phyloP scores from a whole-genome alignment of 2,888 invertebrate species.

The Parasteatoda lunata region DNA sequence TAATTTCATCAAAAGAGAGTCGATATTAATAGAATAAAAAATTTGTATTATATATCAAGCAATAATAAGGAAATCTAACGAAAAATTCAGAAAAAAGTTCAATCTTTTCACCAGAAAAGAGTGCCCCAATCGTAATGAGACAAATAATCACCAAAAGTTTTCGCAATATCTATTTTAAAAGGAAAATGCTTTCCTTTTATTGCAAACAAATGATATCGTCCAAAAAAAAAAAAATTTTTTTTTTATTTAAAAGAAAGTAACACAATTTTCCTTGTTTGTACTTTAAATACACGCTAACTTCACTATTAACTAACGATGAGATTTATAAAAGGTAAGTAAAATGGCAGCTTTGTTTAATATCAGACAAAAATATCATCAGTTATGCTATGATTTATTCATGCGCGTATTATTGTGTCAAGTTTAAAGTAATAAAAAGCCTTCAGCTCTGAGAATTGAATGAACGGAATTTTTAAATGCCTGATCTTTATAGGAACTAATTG shows the following conservation, averaged over 20 bases:
- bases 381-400: neutral
- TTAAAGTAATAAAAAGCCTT: neutral
- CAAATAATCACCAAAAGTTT: no score
- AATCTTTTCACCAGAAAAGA: no score
- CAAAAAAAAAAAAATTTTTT: neutral
- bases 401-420: neutral
- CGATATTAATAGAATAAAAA: no score
- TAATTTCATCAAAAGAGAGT: no score
- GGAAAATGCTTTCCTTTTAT: neutral
- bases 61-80: no score
- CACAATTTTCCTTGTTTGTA: neutral
- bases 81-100: no score
- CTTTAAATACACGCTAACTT: neutral
- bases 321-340: neutral
- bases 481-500: no score
- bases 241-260: neutral
- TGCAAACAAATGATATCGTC: neutral
- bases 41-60: no score
- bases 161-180: neutral
- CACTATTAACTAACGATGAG: neutral
- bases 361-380: neutral
- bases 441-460: no score
- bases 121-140: no score
- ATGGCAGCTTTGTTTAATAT: neutral
- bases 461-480: no score